Conservation (phyloP, 1,140 invertebrate genomes). For the Apis mellifera region Amel_HAv3.1 CM009936.2:2606501-2607000, state of each 20-base stretch:
- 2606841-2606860: slow-evolving; percentile 5
- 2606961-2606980: slow-evolving; percentile 19
- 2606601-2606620: too few species aligned
- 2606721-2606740: not conserved
- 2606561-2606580: too few species aligned
- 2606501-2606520: too few species aligned
- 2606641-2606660: too few species aligned
- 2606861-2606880: slow-evolving; percentile 29
- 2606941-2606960: slow-evolving; percentile 17
- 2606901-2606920: slow-evolving; percentile 23
- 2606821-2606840: slow-evolving; percentile 31
- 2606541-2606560: too few species aligned
- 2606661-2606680: too few species aligned
- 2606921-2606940: slow-evolving; percentile 7
- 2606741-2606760: not conserved
- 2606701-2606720: not conserved
- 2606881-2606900: slow-evolving; percentile 20
- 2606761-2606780: slow-evolving; percentile 5
- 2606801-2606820: slow-evolving; percentile 12
- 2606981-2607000: not conserved
- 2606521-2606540: too few species aligned
- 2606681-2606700: not conserved
- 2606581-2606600: too few species aligned
- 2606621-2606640: too few species aligned
- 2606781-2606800: slow-evolving; percentile 30